These are phyloP conservation scores for Hedya salicella DNA, from an alignment of 2,888 invertebrate species.

Conservation along the genomic window DNA sequence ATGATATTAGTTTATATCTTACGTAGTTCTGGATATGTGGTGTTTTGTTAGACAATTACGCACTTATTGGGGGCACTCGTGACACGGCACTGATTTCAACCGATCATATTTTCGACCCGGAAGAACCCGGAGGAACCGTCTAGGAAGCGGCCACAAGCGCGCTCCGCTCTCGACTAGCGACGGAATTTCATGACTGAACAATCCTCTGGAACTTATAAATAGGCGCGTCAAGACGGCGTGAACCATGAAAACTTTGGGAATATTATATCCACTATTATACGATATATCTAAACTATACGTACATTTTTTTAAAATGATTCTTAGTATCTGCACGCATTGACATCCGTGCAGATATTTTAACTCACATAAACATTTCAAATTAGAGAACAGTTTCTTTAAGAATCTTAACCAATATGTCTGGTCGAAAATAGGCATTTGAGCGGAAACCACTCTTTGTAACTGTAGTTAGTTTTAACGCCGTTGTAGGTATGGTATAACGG, in stretches of 20 bases:
- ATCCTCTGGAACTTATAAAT: slow-evolving; percentile 85
- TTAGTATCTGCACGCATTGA: too few relatives aligned
- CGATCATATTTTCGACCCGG: slow-evolving; percentile 58
- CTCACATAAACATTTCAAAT: too few relatives aligned
- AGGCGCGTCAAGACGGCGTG: slow-evolving; percentile 67
- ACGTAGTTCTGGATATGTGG: slow-evolving; percentile 53
- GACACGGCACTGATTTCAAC: slow-evolving; percentile 60
- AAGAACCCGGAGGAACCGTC: slow-evolving; percentile 37
- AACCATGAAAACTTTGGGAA: slow-evolving; percentile 56
- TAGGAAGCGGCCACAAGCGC: slow-evolving; percentile 64
- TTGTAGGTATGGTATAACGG: slow-evolving; percentile 23
- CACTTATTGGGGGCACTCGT: slow-evolving; percentile 65
- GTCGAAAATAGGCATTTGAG: not conserved
- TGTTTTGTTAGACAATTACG: slow-evolving; percentile 60
- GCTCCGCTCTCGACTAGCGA: slow-evolving; percentile 71
- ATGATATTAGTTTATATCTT: slow-evolving; percentile 50
- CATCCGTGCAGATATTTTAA: too few relatives aligned
- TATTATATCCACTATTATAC: slow-evolving; percentile 39
- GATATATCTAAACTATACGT: not conserved
- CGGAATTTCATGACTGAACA: slow-evolving; percentile 76
- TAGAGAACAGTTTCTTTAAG: too few relatives aligned
- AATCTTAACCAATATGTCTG: too few relatives aligned
- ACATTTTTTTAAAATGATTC: not conserved
- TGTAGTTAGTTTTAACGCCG: slow-evolving; percentile 1
- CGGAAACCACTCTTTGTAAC: slow-evolving; percentile 9